Evolutionary conservation across 2,113 vertebrate genomes (phyloP).

Genomic region (Pheucticus melanocephalus): DNA sequence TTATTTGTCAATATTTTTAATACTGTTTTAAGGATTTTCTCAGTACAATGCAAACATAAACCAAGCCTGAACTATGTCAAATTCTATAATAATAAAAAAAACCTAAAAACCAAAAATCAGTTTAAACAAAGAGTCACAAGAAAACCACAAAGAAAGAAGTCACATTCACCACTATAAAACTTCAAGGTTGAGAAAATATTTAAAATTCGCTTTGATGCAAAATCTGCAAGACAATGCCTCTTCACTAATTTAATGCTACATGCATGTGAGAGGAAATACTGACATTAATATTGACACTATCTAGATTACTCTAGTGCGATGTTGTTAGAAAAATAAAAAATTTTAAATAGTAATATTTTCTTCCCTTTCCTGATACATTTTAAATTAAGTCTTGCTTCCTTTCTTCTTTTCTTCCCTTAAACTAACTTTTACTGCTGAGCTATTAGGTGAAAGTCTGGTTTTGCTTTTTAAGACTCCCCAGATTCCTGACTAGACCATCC

Average conservation of each 20-base stretch:
- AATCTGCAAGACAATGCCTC: neutral
- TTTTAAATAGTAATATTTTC: neutral
- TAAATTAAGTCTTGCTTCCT: neutral
- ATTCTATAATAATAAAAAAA: neutral
- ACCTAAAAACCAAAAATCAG: neutral
- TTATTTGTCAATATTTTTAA: neutral
- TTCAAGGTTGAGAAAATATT: neutral
- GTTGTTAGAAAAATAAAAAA: neutral
- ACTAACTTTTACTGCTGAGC: neutral
- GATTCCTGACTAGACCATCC: neutral
- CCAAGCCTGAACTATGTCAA: neutral
- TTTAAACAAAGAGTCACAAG: neutral
- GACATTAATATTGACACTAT: neutral
- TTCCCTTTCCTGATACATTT: neutral
- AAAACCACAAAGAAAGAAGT: neutral
- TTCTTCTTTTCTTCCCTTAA: neutral
- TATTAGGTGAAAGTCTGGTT: neutral
- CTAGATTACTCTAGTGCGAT: neutral
- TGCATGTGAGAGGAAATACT: neutral
- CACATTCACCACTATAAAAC: neutral
- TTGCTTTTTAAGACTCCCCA: neutral
- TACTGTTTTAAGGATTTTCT: neutral
- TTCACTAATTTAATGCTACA: neutral
- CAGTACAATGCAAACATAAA: neutral
- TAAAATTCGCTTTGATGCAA: neutral